Percentiles rank a stretch among this genome's conserved stretches.
These are phyloP conservation scores for Synergus itoensis DNA, from an alignment of 2,888 invertebrate genomes.

Conservation along the genomic window DNA sequence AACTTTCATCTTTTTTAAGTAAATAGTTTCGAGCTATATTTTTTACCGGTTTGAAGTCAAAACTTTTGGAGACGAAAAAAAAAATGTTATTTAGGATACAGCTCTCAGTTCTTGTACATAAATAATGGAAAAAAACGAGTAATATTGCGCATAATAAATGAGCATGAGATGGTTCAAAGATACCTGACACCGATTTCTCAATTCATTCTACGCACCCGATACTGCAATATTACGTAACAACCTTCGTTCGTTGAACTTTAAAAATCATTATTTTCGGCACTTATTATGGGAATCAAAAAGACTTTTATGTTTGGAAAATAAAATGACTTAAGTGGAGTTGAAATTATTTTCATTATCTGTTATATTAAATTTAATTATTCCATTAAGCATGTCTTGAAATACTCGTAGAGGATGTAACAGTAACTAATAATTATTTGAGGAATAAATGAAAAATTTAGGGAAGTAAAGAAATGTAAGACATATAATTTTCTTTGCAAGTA, in stretches of 20 bases:
- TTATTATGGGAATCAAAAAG: background rate
- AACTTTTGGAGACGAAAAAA: background rate
- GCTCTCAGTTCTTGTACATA: background rate
- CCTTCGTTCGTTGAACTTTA: background rate
- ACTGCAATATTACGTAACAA: background rate
- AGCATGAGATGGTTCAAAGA: background rate
- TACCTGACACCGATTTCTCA: background rate
- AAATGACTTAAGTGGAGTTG: background rate
- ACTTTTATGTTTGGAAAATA: background rate
- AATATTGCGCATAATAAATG: background rate
- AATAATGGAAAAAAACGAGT: background rate
- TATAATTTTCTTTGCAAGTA: background rate
- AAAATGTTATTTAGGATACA: background rate
- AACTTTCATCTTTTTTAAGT: background rate
- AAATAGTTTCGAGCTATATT: background rate
- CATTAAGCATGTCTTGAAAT: no score
- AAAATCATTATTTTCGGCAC: background rate
- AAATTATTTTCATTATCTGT: background rate
- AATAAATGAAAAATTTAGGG: background rate
- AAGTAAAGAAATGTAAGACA: background rate
- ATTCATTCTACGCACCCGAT: background rate
- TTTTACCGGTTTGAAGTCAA: background rate
- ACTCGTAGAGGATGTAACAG: background rate
- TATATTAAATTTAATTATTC: no score
- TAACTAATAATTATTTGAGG: background rate